phyloP scores from a whole-genome alignment of 2,888 invertebrate species.

The Lepidocyrtinus sp. region DNA sequence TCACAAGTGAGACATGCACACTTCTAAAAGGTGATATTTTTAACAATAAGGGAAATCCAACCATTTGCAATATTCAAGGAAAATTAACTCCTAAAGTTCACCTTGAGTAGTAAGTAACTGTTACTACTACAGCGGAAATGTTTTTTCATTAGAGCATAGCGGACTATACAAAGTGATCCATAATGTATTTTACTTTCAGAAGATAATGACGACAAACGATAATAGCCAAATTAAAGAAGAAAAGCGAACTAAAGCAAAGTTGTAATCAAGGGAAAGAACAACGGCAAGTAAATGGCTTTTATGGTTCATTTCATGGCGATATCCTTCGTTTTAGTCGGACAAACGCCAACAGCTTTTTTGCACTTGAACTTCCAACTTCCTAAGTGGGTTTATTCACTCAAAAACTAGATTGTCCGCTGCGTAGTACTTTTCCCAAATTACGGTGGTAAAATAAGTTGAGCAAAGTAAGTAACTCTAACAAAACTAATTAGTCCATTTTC shows the following conservation, averaged over 20 bases:
- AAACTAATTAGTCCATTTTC: slow-evolving; percentile 8
- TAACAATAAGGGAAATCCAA: no score
- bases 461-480: background rate
- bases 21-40: no score
- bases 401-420: background rate
- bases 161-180: background rate
- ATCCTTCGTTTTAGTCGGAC: background rate
- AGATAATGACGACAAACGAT: background rate
- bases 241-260: background rate
- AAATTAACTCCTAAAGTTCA: background rate
- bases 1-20: no score
- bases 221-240: background rate
- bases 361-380: background rate
- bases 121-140: no score
- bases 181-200: no score
- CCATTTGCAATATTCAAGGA: background rate
- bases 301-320: slow-evolving; percentile 13
- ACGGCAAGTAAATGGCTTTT: slow-evolving; percentile 6
- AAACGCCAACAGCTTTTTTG: background rate
- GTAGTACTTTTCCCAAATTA: background rate
- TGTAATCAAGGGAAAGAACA: slow-evolving; percentile 8
- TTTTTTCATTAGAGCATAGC: no score
- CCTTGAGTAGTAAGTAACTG: background rate
- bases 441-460: background rate
- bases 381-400: background rate